A percentile compares a stretch with the other conserved stretches of the same genome.
These are phyloP conservation scores for Alloscopus bannaensis DNA, from an alignment of 2,888 invertebrate species.

Conservation along the genomic window DNA sequence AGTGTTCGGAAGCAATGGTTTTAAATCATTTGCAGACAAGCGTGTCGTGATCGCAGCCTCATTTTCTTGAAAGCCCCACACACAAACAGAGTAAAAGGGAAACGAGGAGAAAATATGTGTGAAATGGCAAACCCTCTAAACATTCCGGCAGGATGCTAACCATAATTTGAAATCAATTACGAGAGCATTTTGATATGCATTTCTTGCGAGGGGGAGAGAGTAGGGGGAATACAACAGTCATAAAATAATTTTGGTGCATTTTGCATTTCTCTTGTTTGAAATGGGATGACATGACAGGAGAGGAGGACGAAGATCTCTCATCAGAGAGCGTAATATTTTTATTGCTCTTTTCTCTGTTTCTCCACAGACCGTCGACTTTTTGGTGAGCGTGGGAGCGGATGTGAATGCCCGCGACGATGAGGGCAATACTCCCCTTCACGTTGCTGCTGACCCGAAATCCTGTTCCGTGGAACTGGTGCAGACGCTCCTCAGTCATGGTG, in stretches of 20 bases:
- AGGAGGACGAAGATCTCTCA: no score
- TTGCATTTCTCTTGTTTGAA: no score
- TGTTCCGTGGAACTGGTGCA: slow-evolving; percentile 84
- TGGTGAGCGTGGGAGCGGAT: slow-evolving; percentile 89
- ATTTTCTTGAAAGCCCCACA: no score
- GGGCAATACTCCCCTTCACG: slow-evolving; percentile 92
- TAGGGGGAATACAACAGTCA: no score
- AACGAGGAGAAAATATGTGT: no score
- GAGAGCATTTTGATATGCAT: no score
- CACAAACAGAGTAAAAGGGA: no score
- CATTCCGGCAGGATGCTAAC: slow-evolving; percentile 6
- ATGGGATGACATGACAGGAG: slow-evolving; percentile 4
- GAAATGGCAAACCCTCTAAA: no score
- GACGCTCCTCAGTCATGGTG: slow-evolving; percentile 86
- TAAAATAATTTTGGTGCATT: no score
- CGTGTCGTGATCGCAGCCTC: no score
- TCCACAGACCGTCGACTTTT: slow-evolving; percentile 83
- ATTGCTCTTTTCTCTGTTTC: slow-evolving; percentile 74
- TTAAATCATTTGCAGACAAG: no score
- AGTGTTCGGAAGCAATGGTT: no score
- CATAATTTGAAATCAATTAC: slow-evolving; percentile 52
- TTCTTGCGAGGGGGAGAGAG: background rate
- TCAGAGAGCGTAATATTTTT: slow-evolving; percentile 22
- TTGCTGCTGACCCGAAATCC: slow-evolving; percentile 81
- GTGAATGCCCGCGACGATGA: slow-evolving; percentile 87